Evolutionary conservation across 2,113 vertebrate genomes (phyloP), one percentile per base, ranked within the genome.

Genomic region (Silurus asotus): DNA sequence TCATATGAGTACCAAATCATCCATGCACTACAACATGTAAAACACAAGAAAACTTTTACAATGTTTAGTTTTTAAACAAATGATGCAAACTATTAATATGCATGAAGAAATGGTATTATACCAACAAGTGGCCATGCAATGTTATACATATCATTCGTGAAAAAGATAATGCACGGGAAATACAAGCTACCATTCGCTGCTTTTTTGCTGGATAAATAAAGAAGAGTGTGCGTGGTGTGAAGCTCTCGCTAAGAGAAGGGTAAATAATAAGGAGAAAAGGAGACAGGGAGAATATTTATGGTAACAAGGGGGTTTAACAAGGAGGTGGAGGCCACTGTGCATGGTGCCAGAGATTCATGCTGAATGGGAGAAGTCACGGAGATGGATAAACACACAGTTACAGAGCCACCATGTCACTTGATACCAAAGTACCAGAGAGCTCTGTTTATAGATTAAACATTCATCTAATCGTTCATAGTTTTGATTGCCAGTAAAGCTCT

Each of bases 331-430:
- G 78, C 11, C 82, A 70, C 64, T 77, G 59, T 81, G 51, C 82
- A 86, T 13, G 55, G 62, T 51, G 59, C 74, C 70, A 83, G 61
- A 69, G 80, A 75, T 48, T 55, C 86, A 86, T 85, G 89, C 89
- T 86, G 51, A 75, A 76, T 86, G 86, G 79, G 64, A 82, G 69
- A 51, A 77, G 80, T 56, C 81, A 15, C n/a, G 67, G 56, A 84
- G 25, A 49, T 59, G 51, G 74, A 82, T 48, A 23, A 48, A 37
- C 56, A 86, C 62, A 81, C 81, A 87, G 61, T 75, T 85, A 84
- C 87, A 88, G 81, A 84, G 67, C 86, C 85, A 86, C 19, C 20
- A 74, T 7, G 37, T 70, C 28, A 45, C 28, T 17, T 10, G 28
- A 61, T 8, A 6, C 55, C 19, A 5, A 48, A 72, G 17, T 72